Conservation (phyloP, 1,140 invertebrate species). For the Coptotermes formosanus region DNA sequence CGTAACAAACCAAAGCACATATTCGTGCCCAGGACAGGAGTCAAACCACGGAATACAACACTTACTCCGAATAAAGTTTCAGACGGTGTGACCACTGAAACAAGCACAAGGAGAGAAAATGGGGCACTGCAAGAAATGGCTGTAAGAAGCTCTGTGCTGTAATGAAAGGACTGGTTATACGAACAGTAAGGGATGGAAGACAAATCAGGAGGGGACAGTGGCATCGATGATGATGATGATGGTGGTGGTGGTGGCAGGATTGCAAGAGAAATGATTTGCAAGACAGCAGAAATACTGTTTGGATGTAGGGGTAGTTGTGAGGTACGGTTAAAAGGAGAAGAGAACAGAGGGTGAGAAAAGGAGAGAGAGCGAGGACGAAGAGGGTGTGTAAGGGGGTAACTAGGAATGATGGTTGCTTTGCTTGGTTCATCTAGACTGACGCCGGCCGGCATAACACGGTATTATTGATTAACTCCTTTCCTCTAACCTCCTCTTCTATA, state of each 20-base stretch:
- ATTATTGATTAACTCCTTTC: conserved; percentile 13
- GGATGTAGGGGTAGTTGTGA: not conserved
- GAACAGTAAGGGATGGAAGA: not conserved
- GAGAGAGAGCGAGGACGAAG: not conserved
- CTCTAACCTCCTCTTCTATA: conserved; percentile 5
- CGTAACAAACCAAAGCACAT: no score
- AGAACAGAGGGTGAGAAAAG: not conserved
- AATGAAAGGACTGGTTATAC: no score
- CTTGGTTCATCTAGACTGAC: conserved; percentile 15
- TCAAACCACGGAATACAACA: no score
- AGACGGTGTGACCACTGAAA: no score
- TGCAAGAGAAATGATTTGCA: not conserved
- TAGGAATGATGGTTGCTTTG: conserved; percentile 13
- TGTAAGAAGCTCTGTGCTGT: no score
- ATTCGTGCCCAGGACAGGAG: no score
- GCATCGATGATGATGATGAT: not conserved
- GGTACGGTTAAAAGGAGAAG: not conserved
- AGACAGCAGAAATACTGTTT: not conserved
- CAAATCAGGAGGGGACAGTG: not conserved
- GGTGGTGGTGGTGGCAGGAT: not conserved
- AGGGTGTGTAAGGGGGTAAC: conserved; percentile 12
- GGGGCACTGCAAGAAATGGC: no score
- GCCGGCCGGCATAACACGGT: not conserved
- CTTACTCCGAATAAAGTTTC: no score
- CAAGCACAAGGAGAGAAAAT: no score